Conservation (phyloP, 2,113 vertebrate genomes). For the crab-eating macaque (Macaca fascicularis) region T2T-MFA8v1.1 NC_088379.1:95147001-95147500, state of each 20-base stretch:
- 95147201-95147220: background rate
- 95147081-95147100: background rate
- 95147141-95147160: background rate
- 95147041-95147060: slow-evolving; percentile 14
- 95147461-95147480: background rate
- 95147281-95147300: background rate
- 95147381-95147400: background rate
- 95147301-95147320: background rate
- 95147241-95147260: background rate
- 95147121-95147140: slow-evolving; percentile 15
- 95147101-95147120: background rate
- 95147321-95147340: background rate
- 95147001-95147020: slow-evolving; percentile 29
- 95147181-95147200: background rate
- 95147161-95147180: background rate
- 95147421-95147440: background rate
- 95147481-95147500: background rate
- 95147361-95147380: background rate
- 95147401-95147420: background rate
- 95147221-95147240: background rate
- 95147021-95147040: slow-evolving; percentile 45
- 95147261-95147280: background rate
- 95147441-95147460: background rate
- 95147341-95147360: background rate
- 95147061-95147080: background rate